Evolutionary conservation across 2,113 vertebrate genomes (phyloP), one percentile per base, ranked within the genome.

Genomic region (Balaeniceps rex): DNA sequence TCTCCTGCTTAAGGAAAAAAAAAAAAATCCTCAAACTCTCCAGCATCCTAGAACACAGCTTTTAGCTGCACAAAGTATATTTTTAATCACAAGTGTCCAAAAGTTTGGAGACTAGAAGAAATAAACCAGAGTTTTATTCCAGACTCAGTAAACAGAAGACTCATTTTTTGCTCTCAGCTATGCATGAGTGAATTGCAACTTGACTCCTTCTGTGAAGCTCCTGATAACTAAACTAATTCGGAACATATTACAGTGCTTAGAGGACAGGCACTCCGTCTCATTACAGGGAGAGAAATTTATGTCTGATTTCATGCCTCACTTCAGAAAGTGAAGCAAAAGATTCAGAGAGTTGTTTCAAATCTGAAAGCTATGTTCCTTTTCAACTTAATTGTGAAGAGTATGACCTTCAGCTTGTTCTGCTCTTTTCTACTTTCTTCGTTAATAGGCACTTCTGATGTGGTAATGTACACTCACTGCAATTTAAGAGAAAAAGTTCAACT

Each of bases 341-440:
- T 91, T 80, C 44, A 61, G 68, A 83, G 38, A 78, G 77, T 29
- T 90, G 52, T 64, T 87, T 85, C 78, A 81, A 95, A 91, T 76
- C 60, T 72, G 42, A 90, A 91, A 88, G 69, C 75, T 82, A 51
- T n/a, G 82, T 47, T 95, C 65, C 78, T 75, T 80, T 92, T 82
- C 90, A 88, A 65, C 83, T 70, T 79, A 68, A 94, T 29, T 72
- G 88, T 74, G 46, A 94, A 84, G 57, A 68, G 38, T 31, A 34
- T 58, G 81, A 91, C 84, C 88, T 95, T 94, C 90, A 85, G 74
- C 57, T 94, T 85, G 74, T 65, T 91, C 83, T 93, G 78, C 66
- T 89, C 49, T 54, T 87, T 94, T 83, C 72, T 87, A 54, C 78
- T 72, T 54, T 76, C 72, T 65, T 72, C 2, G 0, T 87, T 90